Conservation (phyloP, 2,888 invertebrate genomes). For the Polydesmus complanatus region DNA sequence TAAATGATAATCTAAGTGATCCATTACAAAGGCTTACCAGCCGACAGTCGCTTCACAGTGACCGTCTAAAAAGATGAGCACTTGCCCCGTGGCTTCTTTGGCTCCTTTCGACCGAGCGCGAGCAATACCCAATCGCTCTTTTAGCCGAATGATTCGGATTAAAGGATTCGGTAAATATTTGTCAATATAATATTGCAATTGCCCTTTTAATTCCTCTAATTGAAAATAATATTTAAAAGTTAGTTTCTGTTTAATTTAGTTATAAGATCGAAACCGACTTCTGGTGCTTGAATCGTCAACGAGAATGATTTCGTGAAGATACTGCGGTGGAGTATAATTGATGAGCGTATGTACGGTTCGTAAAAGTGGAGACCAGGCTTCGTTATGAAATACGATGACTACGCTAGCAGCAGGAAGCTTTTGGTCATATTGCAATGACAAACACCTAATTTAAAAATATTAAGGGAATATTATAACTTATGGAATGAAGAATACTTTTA, state of each 20-base stretch:
- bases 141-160: slow-evolving; percentile 59
- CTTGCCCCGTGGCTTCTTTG: slow-evolving; percentile 60
- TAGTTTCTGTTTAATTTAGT: no score
- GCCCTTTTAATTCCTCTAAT: slow-evolving; percentile 51
- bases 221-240: slow-evolving; percentile 15
- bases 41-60: slow-evolving; percentile 71
- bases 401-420: slow-evolving; percentile 57
- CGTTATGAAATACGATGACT: slow-evolving; percentile 78
- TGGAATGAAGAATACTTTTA: no score
- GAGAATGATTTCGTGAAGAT: slow-evolving; percentile 79
- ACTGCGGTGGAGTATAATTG: slow-evolving; percentile 50
- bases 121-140: slow-evolving; percentile 69
- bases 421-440: slow-evolving; percentile 45
- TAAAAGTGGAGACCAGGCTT: slow-evolving; percentile 70
- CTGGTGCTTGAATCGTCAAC: slow-evolving; percentile 86
- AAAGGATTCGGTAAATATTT: slow-evolving; percentile 41
- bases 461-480: no score
- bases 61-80: slow-evolving; percentile 74
- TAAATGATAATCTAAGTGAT: not conserved
- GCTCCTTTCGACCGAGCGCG: slow-evolving; percentile 82
- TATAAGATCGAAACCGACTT: slow-evolving; percentile 41
- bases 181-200: slow-evolving; percentile 61
- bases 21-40: slow-evolving; percentile 45
- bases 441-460: no score
- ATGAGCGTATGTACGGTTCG: slow-evolving; percentile 82